These are phyloP conservation scores for Lumbricus terrestris DNA, from an alignment of 2,888 invertebrate genomes.

Conservation along the genomic window DNA sequence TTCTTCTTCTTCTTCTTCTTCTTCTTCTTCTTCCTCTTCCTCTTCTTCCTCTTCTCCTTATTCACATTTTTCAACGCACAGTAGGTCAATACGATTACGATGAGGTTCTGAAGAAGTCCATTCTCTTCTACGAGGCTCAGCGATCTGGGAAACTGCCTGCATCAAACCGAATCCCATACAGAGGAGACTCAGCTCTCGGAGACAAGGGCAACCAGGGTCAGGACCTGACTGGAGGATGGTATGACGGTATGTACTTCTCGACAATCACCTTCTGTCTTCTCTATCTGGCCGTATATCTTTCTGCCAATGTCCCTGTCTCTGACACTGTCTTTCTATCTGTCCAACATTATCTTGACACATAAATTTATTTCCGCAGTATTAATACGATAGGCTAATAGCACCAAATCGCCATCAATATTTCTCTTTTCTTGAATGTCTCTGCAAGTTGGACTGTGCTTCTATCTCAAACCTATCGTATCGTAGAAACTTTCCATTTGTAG, in stretches of 20 bases:
- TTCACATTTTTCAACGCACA: background rate
- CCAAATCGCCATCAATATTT: background rate
- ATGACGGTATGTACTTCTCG: constrained; percentile 46
- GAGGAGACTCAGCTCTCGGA: constrained; percentile 49
- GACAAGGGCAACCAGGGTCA: constrained; percentile 49
- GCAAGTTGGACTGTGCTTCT: too few species aligned
- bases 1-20: too few species aligned
- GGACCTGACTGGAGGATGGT: constrained; percentile 55
- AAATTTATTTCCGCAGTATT: too few species aligned
- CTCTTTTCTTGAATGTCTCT: too few species aligned
- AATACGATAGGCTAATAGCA: too few species aligned
- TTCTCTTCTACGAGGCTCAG: constrained; percentile 55
- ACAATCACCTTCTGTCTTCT: background rate
- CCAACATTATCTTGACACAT: too few species aligned
- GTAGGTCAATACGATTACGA: constrained; percentile 38
- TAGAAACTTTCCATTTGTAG: background rate
- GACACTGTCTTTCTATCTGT: too few species aligned
- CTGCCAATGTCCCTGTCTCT: too few species aligned
- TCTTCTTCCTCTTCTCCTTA: too few species aligned
- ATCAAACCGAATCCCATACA: constrained; percentile 50
- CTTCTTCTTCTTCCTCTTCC: too few species aligned
- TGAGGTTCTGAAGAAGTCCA: constrained; percentile 50
- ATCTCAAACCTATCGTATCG: too few species aligned
- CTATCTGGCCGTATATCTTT: background rate
- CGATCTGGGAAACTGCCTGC: constrained; percentile 52